Evolutionary conservation across 2,797 vertebrate genomes (phyloP), one percentile per base, ranked within the genome.

Genomic region (Cryptoprocta ferox): DNA sequence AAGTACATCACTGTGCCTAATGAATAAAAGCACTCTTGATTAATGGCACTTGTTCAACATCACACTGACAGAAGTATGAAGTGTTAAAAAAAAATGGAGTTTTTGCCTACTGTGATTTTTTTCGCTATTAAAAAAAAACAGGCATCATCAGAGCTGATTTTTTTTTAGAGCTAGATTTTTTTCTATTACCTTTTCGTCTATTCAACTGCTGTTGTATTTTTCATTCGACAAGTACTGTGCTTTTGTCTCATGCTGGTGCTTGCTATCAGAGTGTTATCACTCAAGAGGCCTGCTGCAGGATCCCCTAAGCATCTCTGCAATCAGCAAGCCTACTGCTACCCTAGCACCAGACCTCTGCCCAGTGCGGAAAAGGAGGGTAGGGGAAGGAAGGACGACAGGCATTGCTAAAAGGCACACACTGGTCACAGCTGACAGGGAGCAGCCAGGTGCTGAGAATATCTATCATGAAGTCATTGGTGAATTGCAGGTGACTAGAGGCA

Each of bases 1-100:
- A 98, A 98, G 98, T 97, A 94, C 85, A 96, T 97, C 82, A 63
- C 86, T 92, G 89, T 96, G 92, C 84, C 88, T 98, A 98, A 98
- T 97, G 98, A 98, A 97, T 98, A 98, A 94, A 95, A 98, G 86
- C 89, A 68, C 35, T 95, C 97, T 97, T 98, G 96, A 98, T 98
- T 98, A 98, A 98, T 92, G 76, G 84, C 79, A 97, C 96, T 98
- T 97, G 94, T 98, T 98, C 97, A 97, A 89, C 88, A 95, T 97
- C 97, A 97, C 66, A 96, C 82, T 98, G 98, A 96, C 94, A 98
- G 80, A 78, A 97, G 78, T 93, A 96, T 88, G 82, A 97, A 92
- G 35, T 95, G 75, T 95, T 82, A 96, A 97, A 97, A 96, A 96
- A 97, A 97, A 94, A 6, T 0, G 0, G n/a, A 97, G 50, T 92